Evolutionary conservation across 2,888 invertebrate genomes (phyloP).

Genomic region (Gastrophysa polygoni): DNA sequence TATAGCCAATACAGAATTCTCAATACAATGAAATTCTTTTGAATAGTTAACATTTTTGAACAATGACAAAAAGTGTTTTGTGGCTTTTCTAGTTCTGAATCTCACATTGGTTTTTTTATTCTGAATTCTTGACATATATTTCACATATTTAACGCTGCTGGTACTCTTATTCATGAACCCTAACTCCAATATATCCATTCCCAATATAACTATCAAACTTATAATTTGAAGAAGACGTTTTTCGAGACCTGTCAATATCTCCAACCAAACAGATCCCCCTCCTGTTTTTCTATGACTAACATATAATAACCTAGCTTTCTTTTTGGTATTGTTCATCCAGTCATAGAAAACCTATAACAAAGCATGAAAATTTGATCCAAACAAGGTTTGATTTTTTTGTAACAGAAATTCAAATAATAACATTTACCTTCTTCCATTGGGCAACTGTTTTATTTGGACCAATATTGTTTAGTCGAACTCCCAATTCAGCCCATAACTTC

Average conservation of each 20-base stretch:
- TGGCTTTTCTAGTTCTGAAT: conserved; percentile 8
- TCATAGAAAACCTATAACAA: not conserved
- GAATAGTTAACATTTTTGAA: not conserved
- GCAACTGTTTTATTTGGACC: conserved; percentile 3
- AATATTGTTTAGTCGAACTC: conserved; percentile 4
- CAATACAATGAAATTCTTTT: conserved; percentile 3
- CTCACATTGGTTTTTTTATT: not conserved
- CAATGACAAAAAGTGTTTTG: not conserved
- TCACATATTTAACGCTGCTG: not conserved
- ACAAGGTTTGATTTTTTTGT: no score
- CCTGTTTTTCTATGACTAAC: not conserved
- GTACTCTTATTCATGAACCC: conserved; percentile 3
- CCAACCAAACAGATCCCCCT: not conserved
- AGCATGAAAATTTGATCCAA: not conserved
- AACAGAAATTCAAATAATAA: not conserved
- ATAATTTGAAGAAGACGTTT: not conserved
- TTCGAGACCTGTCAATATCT: conserved; percentile 4
- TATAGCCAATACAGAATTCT: not conserved
- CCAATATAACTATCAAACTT: not conserved
- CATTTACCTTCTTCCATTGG: not conserved
- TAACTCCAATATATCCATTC: conserved; percentile 7
- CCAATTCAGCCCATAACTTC: conserved; percentile 1
- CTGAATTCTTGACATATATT: not conserved
- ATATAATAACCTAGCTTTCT: not conserved
- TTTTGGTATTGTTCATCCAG: conserved; percentile 7